These are phyloP conservation scores for Silurus asotus DNA, from an alignment of 2,113 vertebrate genomes.

Conservation along the genomic window DNA sequence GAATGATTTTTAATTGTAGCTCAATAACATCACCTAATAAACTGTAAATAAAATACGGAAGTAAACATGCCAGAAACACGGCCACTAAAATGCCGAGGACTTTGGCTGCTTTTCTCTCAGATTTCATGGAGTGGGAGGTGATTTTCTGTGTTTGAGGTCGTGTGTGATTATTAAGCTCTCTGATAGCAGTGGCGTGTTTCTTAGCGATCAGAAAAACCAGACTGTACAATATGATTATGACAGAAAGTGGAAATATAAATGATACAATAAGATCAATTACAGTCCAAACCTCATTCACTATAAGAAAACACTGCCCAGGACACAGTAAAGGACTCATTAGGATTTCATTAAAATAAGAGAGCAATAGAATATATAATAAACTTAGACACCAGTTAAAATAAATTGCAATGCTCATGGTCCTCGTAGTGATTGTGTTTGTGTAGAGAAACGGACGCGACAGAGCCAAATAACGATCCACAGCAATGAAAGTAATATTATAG, in stretches of 20 bases:
- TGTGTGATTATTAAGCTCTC: too few species aligned
- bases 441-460: conserved; percentile 43
- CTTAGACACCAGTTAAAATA: too few species aligned
- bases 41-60: too few species aligned
- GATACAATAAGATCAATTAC: neutral
- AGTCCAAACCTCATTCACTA: neutral
- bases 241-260: neutral
- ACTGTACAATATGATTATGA: conserved; percentile 36
- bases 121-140: too few species aligned
- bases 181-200: conserved; percentile 39
- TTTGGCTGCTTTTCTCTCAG: too few species aligned
- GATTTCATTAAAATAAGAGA: conserved; percentile 16
- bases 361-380: conserved; percentile 21
- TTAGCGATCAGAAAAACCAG: conserved; percentile 35
- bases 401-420: too few species aligned
- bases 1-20: too few species aligned
- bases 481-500: neutral
- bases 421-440: neutral
- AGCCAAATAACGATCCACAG: conserved; percentile 24
- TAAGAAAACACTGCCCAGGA: neutral
- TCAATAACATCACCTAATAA: too few species aligned
- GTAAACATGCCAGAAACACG: too few species aligned
- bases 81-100: too few species aligned
- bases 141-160: too few species aligned
- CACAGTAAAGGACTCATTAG: conserved; percentile 47